These are phyloP conservation scores for Caenorhabditis sp. DNA, from an alignment of 2,888 invertebrate species.

Conservation along the genomic window DNA sequence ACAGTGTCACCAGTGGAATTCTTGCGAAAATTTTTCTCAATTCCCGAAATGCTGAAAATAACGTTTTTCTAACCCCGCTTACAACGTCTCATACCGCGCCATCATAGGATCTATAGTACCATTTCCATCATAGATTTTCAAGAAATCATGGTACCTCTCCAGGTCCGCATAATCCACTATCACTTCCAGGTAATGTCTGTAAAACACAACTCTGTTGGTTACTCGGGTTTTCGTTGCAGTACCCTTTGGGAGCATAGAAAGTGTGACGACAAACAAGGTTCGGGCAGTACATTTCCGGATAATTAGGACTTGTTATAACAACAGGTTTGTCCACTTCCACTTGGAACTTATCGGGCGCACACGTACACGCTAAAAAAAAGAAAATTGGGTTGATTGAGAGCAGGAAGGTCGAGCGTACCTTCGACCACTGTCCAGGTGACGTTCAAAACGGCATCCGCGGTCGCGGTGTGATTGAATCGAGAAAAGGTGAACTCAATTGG, in stretches of 20 bases:
- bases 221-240: not conserved
- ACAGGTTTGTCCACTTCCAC: not conserved
- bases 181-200: slow-evolving; percentile 17
- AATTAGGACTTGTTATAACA: slow-evolving; percentile 28
- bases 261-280: slow-evolving; percentile 26
- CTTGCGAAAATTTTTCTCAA: not conserved
- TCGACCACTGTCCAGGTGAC: slow-evolving; percentile 4
- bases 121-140: slow-evolving; percentile 37
- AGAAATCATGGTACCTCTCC: slow-evolving; percentile 28
- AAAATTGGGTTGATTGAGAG: not conserved
- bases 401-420: not conserved
- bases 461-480: slow-evolving; percentile 3
- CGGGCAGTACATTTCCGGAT: slow-evolving; percentile 23
- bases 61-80: not conserved
- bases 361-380: slow-evolving; percentile 10
- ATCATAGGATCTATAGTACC: not conserved
- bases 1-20: slow-evolving; percentile 3
- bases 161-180: slow-evolving; percentile 10
- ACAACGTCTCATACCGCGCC: not conserved
- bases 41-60: slow-evolving; percentile 4
- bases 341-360: not conserved
- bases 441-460: slow-evolving; percentile 1
- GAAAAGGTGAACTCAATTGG: slow-evolving; percentile 32
- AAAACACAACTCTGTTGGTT: not conserved
- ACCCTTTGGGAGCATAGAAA: slow-evolving; percentile 25